A percentile compares a stretch with the other conserved stretches of the same genome.
Conservation (phyloP, 2,113 vertebrate genomes). For the Madoqua kirkii region DNA sequence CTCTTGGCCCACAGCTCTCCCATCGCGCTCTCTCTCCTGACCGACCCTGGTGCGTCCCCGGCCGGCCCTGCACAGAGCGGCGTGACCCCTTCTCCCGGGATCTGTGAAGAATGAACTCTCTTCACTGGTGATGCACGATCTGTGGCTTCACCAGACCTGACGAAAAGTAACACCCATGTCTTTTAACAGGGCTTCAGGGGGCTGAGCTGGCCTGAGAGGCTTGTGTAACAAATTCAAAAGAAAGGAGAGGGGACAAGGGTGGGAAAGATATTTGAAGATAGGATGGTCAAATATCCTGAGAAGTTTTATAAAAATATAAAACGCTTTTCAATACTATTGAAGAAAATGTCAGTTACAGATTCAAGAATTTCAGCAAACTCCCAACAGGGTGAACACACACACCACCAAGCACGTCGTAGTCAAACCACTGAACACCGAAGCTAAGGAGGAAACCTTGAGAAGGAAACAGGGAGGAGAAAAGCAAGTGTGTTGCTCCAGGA, state of each 20-base stretch:
- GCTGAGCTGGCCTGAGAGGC: background rate
- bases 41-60: accelerated
- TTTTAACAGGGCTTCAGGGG: background rate
- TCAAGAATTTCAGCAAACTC: background rate
- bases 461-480: background rate
- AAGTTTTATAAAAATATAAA: background rate
- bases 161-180: background rate
- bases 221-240: background rate
- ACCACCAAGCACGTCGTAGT: accelerated
- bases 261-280: background rate
- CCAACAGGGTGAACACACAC: too few relatives aligned
- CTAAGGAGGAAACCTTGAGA: background rate
- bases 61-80: background rate
- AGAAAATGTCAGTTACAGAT: background rate
- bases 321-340: background rate
- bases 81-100: accelerated
- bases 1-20: too few relatives aligned
- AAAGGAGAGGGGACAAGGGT: too few relatives aligned
- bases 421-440: too few relatives aligned
- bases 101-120: background rate
- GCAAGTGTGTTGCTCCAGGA: accelerated
- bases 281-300: background rate
- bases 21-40: background rate
- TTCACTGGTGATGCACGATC: background rate
- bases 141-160: background rate